These are phyloP conservation scores for Drosophila kambysellisi DNA, from an alignment of 2,888 invertebrate species.

Conservation along the genomic window DNA sequence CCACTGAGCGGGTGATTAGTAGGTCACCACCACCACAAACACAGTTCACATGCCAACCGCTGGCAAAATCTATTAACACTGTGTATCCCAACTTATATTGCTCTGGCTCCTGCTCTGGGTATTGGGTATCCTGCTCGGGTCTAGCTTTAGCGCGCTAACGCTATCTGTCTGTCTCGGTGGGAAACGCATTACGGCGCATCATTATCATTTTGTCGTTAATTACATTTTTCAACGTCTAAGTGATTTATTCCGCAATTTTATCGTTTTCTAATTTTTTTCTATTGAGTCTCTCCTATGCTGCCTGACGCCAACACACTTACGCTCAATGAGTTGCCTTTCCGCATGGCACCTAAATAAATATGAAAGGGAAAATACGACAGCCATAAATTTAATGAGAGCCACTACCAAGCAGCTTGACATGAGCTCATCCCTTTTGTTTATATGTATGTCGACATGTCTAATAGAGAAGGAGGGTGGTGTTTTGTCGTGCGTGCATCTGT, in stretches of 20 bases:
- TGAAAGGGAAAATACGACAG: constrained; percentile 49
- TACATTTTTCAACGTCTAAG: constrained; percentile 76
- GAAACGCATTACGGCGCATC: constrained; percentile 68
- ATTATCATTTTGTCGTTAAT: constrained; percentile 82
- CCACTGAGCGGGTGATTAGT: constrained; percentile 68
- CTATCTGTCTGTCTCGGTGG: constrained; percentile 38
- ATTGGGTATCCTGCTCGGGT: background rate
- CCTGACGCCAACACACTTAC: constrained; percentile 28
- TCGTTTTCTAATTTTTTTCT: constrained; percentile 76
- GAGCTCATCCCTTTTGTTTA: constrained; percentile 3
- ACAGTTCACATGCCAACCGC: constrained; percentile 32
- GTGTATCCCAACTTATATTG: constrained; percentile 56
- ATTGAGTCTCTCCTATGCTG: constrained; percentile 42
- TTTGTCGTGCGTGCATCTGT: constrained; percentile 54
- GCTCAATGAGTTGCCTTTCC: constrained; percentile 64
- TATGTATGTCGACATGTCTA: constrained; percentile 8
- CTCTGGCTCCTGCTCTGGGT: background rate
- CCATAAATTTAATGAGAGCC: constrained; percentile 58
- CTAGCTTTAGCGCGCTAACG: background rate
- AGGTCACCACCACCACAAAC: constrained; percentile 23
- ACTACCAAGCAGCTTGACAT: constrained; percentile 33
- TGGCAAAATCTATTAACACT: constrained; percentile 65
- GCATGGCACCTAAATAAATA: constrained; percentile 55
- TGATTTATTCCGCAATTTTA: constrained; percentile 78
- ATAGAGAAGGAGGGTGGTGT: constrained; percentile 4